A percentile compares a stretch with the other conserved stretches of the same genome.
Evolutionary conservation across 1,140 invertebrate species (phyloP).

Genomic region (Ooceraea biroi): DNA sequence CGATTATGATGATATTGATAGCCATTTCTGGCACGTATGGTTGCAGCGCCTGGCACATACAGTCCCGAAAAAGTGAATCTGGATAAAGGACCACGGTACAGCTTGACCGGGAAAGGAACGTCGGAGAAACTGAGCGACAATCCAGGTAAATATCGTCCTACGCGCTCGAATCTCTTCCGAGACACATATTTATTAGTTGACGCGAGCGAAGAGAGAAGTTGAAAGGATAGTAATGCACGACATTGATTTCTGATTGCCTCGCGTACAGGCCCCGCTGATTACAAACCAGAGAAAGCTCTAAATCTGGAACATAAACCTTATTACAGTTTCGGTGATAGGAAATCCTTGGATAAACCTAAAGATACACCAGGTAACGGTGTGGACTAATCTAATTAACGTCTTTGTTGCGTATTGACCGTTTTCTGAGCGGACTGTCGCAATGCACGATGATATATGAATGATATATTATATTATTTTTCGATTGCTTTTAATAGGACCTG

Average conservation of each 20-base stretch:
- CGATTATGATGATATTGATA: background rate
- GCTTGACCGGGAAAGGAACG: slow-evolving; percentile 83
- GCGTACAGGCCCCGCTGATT: slow-evolving; percentile 85
- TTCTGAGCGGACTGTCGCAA: background rate
- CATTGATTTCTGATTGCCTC: slow-evolving; percentile 52
- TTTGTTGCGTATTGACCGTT: background rate
- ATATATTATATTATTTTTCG: slow-evolving; percentile 1
- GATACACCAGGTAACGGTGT: slow-evolving; percentile 74
- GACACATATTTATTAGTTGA: slow-evolving; percentile 5
- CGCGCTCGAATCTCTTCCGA: background rate
- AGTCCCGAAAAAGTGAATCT: slow-evolving; percentile 85
- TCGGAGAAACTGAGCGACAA: slow-evolving; percentile 34
- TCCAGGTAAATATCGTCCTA: slow-evolving; percentile 13
- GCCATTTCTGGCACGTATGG: background rate
- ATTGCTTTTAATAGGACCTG: slow-evolving; percentile 69
- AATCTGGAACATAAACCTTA: slow-evolving; percentile 88
- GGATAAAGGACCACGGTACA: slow-evolving; percentile 88
- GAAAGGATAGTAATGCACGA: slow-evolving; percentile 18
- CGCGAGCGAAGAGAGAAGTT: slow-evolving; percentile 1
- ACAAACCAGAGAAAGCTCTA: slow-evolving; percentile 88
- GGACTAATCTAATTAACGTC: slow-evolving; percentile 18
- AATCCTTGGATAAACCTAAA: slow-evolving; percentile 76
- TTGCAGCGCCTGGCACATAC: slow-evolving; percentile 68
- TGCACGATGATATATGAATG: background rate
- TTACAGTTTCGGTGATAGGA: slow-evolving; percentile 87